Base-by-base conservation (phyloP, 2,113 vertebrate genomes). In the Pyrgilauda ruficollis region DNA sequence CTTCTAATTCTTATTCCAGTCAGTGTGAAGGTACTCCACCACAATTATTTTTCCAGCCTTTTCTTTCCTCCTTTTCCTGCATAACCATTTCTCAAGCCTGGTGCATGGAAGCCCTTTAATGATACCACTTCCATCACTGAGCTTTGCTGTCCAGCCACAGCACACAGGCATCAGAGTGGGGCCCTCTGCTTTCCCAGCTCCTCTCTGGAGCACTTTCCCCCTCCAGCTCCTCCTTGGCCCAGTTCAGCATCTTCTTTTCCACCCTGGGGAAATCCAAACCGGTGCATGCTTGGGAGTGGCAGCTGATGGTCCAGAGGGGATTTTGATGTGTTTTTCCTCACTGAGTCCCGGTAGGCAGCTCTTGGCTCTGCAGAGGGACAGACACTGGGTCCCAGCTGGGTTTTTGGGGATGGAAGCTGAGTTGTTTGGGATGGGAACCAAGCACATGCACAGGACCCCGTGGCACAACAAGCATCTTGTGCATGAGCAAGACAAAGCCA, bases 1-100 rank as follows among this genome's bases (percentile, higher is more conserved):
- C 47, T 92, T 96, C 96, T 95, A 92, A 95, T 97, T 96, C 92
- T 93, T 90, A 95, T 96, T 97, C 96, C 44, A 90, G 93, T 90
- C 94, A 95, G 92, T 72, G 79, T 92, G 94, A 95, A 86, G 13
- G 11, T 70, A 49, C 79, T 93, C 75, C 31, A 64, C 85, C 82
- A 83, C 85, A 88, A 81, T 91, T 90, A 93, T 96, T 97, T 95
- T 94, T 93, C 82, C 63, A 86, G 72, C 72, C 67, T 88, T 92
- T 96, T 86, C 20, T 62, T 4, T 18, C 67, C 85, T 92, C 31
- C 68, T 90, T 92, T 85, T 83, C 76, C 83, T 35, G n/a, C 64
- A 39, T 88, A 77, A 88, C 90, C 85, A 78, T 96, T 95, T 92
- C 93, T 97, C 93, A 88, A 52, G 43, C 35, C 11, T 14, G 13